Evolutionary conservation across 2,113 vertebrate genomes (phyloP), one percentile per base, ranked within the genome.

Genomic region (Gadus chalcogrammus): DNA sequence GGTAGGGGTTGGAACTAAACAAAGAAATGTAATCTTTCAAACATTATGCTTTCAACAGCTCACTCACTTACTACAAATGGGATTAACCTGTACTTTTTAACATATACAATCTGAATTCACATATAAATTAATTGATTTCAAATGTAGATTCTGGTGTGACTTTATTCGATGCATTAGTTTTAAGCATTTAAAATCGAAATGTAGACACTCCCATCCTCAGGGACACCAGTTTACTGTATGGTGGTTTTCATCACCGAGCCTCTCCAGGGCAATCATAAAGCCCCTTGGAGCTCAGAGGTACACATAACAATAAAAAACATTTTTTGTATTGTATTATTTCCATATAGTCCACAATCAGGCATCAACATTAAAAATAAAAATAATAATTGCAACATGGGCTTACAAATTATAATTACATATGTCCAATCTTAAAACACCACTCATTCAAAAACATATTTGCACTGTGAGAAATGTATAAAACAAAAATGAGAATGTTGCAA

Each of bases 221-320:
- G 24, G 12, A 17, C 42, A 35, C 35, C n/a, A n/a, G 11, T 31
- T 27, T 12, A 48, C 17, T 69, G 59, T 69, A 28, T 61, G 12
- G 20, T 7, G 56, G 31, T 56, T 78, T 75, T 78, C 70, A 72
- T 77, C 74, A 75, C 60, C 11, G 0, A 13, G 16, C 7, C 15
- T 63, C 65, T 52, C 70, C 20, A 62, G 65, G 48, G 72, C 38
- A 12, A 58, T 7, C 18, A 5, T n/a, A n/a, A 61, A 20, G 56
- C 58, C 68, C 65, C 4, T 8, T 35, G 71, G 65, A 9, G 16
- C 18, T 61, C 17, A 17, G 12, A 24, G n/a, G 62, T 61, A 71
- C 15, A 48, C 17, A 60, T 48, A 77, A 81, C 56, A 78, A 20
- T 20, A 0, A 20, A 20, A 20, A 20, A 24, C 24, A 24, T 24